Conservation (phyloP, 2,888 invertebrate species). For the Lissocephala sabroskyi region DNA sequence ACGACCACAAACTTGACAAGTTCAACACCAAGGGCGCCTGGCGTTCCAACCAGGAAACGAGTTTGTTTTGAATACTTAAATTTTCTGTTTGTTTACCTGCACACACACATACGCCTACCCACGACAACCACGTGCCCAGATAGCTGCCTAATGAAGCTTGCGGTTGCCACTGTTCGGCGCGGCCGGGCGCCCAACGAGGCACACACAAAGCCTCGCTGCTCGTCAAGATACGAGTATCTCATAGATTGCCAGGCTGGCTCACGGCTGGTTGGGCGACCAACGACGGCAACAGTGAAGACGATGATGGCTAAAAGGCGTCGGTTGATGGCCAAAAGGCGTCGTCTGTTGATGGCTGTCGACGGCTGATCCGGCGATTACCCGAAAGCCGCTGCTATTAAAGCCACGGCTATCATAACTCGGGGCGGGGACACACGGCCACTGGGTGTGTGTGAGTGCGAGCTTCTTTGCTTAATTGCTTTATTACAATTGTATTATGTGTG, state of each 20-base stretch:
- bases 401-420: constrained; percentile 22
- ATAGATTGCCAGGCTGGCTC: constrained; percentile 42
- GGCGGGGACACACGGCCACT: background rate
- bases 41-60: constrained; percentile 15
- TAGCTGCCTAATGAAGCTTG: too few species aligned
- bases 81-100: constrained; percentile 14
- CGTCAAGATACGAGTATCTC: too few species aligned
- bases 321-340: constrained; percentile 1
- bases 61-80: constrained; percentile 11
- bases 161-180: too few species aligned
- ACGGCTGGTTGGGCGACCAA: constrained; percentile 57
- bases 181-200: too few species aligned
- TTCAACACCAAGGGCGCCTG: constrained; percentile 11
- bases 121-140: too few species aligned
- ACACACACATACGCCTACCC: too few species aligned
- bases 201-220: too few species aligned
- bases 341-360: background rate
- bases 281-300: constrained; percentile 13
- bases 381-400: constrained; percentile 44
- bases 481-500: constrained; percentile 35
- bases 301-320: constrained; percentile 1
- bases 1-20: background rate
- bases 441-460: background rate
- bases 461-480: constrained; percentile 17
- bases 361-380: background rate